Evolutionary conservation across 1,140 invertebrate species (phyloP), one percentile per base, ranked within the genome.

Genomic region (Hypsibius dujardini): DNA sequence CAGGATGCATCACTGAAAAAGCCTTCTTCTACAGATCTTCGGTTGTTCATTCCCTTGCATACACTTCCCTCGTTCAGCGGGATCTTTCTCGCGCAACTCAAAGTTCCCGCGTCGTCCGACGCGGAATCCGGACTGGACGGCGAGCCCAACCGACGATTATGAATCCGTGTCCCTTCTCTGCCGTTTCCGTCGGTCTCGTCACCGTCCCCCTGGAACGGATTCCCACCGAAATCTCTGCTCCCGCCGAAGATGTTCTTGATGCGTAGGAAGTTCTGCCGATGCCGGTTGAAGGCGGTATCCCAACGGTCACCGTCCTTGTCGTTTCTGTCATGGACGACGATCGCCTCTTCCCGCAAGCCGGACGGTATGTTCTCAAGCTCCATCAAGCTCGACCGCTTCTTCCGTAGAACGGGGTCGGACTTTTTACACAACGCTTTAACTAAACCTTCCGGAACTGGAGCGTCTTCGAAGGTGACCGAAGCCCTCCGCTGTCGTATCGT

Each of bases 1-100:
- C 62, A 12, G 12, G 62, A 67, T 12, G 42, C 42, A 67, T 67
- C 62, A 67, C 62, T 67, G 62, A 15, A 67, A 42, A 67, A 67
- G 42, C 62, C 62, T 67, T 67, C 62, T 67, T 67, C 62, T 3
- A 45, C 62, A 15, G 62, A 67, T 15, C 28, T 28, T 28, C 28
- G 28, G 28, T 28, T 28, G 28, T 28, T 28, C 28, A 28, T 28
- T 28, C 28, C 28, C 28, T 0, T 28, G 28, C 28, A 28, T 28
- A 28, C 28, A 28, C 28, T 28, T 28, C 28, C 28, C 28, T 28
- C 28, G 28, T 28, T 28, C 28, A 28, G 28, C 7, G n/a, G n/a
- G 50, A 7, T 56, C 50, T 7, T 12, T 12, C 50, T 56, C n/a
- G 7, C 50, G 50, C n/a, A 7, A 56, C 50, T 56, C n/a, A 7